Conservation (phyloP, 2,797 vertebrate species). For the Acomys russatus region DNA sequence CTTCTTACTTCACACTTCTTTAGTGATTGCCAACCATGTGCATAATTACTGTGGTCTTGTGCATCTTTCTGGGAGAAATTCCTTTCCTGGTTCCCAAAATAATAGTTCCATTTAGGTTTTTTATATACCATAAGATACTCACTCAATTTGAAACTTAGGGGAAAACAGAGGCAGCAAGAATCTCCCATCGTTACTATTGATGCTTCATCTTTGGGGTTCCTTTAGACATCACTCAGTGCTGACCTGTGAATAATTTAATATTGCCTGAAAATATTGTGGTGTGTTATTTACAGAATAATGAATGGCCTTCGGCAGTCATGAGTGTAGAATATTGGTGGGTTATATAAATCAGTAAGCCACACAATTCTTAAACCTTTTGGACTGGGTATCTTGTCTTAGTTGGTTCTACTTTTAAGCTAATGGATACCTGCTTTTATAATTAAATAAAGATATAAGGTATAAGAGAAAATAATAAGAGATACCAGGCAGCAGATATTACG, state of each 20-base stretch:
- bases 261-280: background rate
- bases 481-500: too few species aligned
- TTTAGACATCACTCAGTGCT: background rate
- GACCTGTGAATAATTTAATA: constrained; percentile 19
- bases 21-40: background rate
- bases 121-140: background rate
- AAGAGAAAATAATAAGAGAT: too few species aligned
- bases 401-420: constrained; percentile 21
- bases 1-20: background rate
- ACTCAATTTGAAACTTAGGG: background rate
- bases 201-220: background rate
- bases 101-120: constrained; percentile 1
- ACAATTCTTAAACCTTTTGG: background rate
- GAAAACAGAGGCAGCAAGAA: background rate
- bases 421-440: background rate
- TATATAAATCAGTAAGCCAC: constrained; percentile 25
- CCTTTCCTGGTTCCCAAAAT: background rate
- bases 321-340: background rate
- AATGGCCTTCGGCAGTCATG: background rate
- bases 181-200: background rate
- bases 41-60: background rate
- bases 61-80: constrained; percentile 21
- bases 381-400: background rate
- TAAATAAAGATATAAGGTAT: too few species aligned
- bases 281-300: constrained; percentile 50